These are phyloP conservation scores for mouse (Mus musculus) DNA, from an alignment of 2,113 vertebrate species.

Conservation along the genomic window GRCm39 chr14:113467501-113468000, in stretches of 20 bases:
- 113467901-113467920: not conserved
- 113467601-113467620: not conserved
- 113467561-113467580: not conserved
- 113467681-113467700: not conserved
- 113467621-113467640: not conserved
- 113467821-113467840: not conserved
- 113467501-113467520: not conserved
- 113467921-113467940: no score
- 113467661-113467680: not conserved
- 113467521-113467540: not conserved
- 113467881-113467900: not conserved
- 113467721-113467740: no score
- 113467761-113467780: not conserved
- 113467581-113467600: not conserved
- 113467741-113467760: not conserved
- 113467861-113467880: no score
- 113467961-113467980: no score
- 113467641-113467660: not conserved
- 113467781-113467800: not conserved
- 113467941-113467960: not conserved
- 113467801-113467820: not conserved
- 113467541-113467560: not conserved
- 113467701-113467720: not conserved
- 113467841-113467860: not conserved
- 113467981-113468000: not conserved